Base-by-base conservation (phyloP, 2,113 vertebrate species). In the Rhea pennata region DNA sequence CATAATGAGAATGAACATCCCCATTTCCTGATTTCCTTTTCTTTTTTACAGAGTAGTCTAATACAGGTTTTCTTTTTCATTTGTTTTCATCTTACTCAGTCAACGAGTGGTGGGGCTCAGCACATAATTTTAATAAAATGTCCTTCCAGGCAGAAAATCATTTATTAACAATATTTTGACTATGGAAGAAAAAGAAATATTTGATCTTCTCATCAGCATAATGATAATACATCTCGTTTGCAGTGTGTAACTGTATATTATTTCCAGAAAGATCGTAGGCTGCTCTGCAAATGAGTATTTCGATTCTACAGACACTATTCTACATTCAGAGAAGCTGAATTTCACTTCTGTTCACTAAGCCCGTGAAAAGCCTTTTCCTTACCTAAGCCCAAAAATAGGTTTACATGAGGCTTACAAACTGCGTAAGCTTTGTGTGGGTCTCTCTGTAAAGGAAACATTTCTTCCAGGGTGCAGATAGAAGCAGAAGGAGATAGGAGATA, bases 151-250 rank as follows among this genome's bases (percentile, higher is more conserved):
- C 83, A 94, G 79, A 83, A 91, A 96, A 92, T 69, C 88, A 91
- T 94, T 73, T 53, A 95, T 94, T 84, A 84, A 92, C 53, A 96
- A 95, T 90, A 97, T 92, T 96, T 97, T 93, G 91, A 97, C 53
- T 91, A 75, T 5, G 23, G 83, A 96, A 93, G 66, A 50, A 92
- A 95, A 92, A 91, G 95, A 94, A 94, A 76, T 90, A 95, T 83
- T 95, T 96, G 76, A 92, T 84, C 93, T 96, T 95, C 95, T 92
- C 80, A 81, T 95, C 93, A 95, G 40, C 80, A 85, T 93, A 97
- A 94, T 94, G 87, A 96, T 96, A 96, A 93, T 71, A 88, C 22
- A 88, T 59, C 54, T 89, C 39, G 0, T 90, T 96, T 96, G 74
- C 81, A 67, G 81, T 91, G 33, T 92, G 78, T 94, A 94, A 95